Conservation (phyloP, 2,113 vertebrate species). For the Cebidichthys violaceus region DNA sequence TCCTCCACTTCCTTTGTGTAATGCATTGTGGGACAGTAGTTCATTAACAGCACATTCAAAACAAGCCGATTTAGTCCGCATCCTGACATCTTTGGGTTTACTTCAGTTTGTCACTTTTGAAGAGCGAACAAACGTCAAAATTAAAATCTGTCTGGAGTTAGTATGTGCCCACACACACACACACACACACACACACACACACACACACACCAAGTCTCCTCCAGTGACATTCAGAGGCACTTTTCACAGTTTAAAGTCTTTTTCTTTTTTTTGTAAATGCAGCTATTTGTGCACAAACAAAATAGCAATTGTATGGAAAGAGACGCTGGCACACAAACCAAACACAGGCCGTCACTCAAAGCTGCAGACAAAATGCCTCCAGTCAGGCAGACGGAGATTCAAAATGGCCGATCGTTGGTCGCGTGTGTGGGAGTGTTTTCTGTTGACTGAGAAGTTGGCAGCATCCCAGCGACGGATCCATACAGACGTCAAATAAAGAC, state of each 20-base stretch:
- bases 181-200: background rate
- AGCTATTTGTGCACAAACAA: constrained; percentile 53
- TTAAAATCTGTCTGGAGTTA: background rate
- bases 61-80: background rate
- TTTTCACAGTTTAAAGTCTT: constrained; percentile 44
- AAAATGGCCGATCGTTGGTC: constrained; percentile 71
- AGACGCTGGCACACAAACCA: constrained; percentile 43
- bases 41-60: background rate
- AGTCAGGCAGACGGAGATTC: constrained; percentile 67
- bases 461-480: constrained; percentile 64
- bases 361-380: constrained; percentile 73
- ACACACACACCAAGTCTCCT: background rate
- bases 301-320: constrained; percentile 42
- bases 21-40: constrained; percentile 12
- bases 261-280: constrained; percentile 12
- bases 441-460: constrained; percentile 72
- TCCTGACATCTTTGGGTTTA: background rate
- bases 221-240: constrained; percentile 16
- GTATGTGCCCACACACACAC: background rate
- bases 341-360: constrained; percentile 65
- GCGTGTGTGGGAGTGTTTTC: constrained; percentile 54
- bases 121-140: background rate
- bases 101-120: background rate
- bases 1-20: background rate
- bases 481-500: constrained; percentile 70